A percentile compares a stretch with the other conserved stretches of the same genome.
Conservation (phyloP, 2,797 vertebrate genomes). For the Halcyon leucocephala region DNA sequence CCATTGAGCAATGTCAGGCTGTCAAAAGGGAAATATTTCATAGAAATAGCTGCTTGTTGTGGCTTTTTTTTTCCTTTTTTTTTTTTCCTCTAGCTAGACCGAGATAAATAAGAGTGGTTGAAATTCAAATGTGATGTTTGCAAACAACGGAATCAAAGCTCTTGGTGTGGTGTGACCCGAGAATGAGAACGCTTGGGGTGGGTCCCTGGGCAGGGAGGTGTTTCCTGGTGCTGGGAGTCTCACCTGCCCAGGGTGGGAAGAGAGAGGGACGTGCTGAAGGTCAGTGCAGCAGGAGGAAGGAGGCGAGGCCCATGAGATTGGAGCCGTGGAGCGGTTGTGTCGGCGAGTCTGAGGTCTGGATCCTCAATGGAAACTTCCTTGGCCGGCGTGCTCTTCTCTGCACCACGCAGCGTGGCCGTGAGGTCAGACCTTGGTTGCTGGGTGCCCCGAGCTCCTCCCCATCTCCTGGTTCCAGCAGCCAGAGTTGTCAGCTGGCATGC, state of each 20-base stretch:
- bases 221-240: not conserved
- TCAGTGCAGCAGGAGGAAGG: not conserved
- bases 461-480: not conserved
- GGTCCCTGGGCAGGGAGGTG: not conserved
- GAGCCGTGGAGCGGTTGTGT: not conserved
- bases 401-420: accelerated
- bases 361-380: not conserved
- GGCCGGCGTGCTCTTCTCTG: not conserved
- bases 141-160: not conserved
- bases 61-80: not conserved
- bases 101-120: not conserved
- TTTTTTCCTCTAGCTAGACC: not conserved
- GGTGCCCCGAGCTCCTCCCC: not conserved
- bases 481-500: not conserved
- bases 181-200: accelerated
- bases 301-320: accelerated
- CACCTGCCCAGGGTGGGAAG: too few relatives aligned
- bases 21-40: conserved; percentile 22
- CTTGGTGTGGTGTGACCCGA: not conserved
- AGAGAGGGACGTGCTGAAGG: not conserved
- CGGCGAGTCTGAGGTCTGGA: not conserved
- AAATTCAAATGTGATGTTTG: not conserved
- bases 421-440: not conserved
- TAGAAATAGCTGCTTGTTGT: not conserved
- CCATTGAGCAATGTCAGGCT: not conserved